Evolutionary conservation across 64 coral and sea anemone genomes (phyloP).

Genomic region (Platygyra sinensis): DNA sequence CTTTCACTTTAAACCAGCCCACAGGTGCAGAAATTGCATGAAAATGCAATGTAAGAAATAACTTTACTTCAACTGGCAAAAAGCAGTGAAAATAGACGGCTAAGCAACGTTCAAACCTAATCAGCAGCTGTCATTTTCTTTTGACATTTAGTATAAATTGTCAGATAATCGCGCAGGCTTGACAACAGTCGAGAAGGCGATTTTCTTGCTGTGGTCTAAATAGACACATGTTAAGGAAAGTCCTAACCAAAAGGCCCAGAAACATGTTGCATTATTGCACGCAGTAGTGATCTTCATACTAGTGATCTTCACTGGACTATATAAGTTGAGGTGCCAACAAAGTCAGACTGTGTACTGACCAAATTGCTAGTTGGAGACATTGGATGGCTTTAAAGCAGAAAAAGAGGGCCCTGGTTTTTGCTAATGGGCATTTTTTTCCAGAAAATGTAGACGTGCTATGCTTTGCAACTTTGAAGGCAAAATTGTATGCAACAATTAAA

Average conservation of each 20-base stretch:
- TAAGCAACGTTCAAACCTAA: no score
- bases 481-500: conserved; percentile 17
- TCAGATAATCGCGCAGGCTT: background rate
- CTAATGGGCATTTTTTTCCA: background rate
- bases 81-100: conserved; percentile 10
- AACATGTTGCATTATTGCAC: conserved; percentile 14
- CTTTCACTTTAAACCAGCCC: conserved; percentile 12
- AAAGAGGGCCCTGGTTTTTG: background rate
- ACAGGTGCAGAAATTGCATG: conserved; percentile 4
- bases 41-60: conserved; percentile 13
- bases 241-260: background rate
- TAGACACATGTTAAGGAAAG: conserved; percentile 6
- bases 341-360: conserved; percentile 3
- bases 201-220: conserved; percentile 22
- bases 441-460: conserved; percentile 1
- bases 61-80: background rate
- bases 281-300: background rate
- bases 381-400: conserved; percentile 23
- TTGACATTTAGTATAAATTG: conserved; percentile 8
- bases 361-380: background rate
- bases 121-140: background rate
- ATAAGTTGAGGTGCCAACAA: background rate
- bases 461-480: background rate
- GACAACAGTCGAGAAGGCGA: conserved; percentile 7
- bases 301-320: conserved; percentile 10